Base-by-base conservation (phyloP, 2,113 vertebrate species). In the Coturnix japonica region DNA sequence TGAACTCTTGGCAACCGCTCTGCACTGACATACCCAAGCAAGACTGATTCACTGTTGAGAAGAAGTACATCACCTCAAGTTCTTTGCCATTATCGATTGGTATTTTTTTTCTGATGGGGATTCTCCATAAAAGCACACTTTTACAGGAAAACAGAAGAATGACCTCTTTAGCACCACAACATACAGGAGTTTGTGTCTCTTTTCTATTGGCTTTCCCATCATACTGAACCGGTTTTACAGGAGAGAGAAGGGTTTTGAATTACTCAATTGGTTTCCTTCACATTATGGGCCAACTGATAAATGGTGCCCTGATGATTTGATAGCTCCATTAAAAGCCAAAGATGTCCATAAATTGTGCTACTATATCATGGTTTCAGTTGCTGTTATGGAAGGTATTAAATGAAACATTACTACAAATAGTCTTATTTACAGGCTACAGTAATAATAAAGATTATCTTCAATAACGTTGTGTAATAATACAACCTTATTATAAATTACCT, bases 381-480 rank as follows among this genome's bases (percentile, higher is more conserved):
- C 22, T 66, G 49, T 28, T 61, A 30, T 11, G 46, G 41, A 85
- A 95, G 56, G 53, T 80, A 30, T 26, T 47, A 60, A 92, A 89
- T 69, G 22, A 92, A 94, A 88, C 35, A 84, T 33, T 84, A 85
- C 39, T 85, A 39, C 46, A 82, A 49, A 15, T 65, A 87, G n/a
- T 21, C 73, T 87, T 89, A 66, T 51, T 91, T 70, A 81, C 88
- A 82, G 31, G 33, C 66, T 77, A 73, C 30, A 63, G 26, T 57
- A 80, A 56, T 69, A 88, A 86, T 75, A 91, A 93, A 94, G 37
- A 83, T 87, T 73, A 85, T 56, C 41, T 74, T 31, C 20, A 85
- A 84, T 70, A 89, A 43, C 7, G 35, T 79, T 86, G 87, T 82
- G 25, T 30, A 76, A 82, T 66, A 87, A 54, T 20, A 71, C 49